Evolutionary conservation across 2,113 vertebrate genomes (phyloP), one percentile per base, ranked within the genome.

Genomic region (Labeo catla): DNA sequence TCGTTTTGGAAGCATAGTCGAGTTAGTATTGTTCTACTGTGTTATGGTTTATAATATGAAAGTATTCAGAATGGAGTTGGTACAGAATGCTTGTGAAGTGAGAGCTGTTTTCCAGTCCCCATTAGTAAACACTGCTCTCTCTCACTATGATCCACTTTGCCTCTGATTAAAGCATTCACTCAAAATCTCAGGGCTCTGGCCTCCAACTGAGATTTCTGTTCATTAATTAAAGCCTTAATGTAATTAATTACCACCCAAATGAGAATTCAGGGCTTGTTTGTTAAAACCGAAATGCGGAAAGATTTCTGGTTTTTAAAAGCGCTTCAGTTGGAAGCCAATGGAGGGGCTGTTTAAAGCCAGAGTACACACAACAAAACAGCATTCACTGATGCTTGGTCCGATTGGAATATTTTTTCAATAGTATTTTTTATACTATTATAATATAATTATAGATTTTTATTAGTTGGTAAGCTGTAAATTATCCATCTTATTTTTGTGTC

Each of bases 181-280:
- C 72, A 88, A 88, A 54, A 88, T 90, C 87, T 88, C 87, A 90
- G 87, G 83, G 85, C 85, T 82, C 85, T 86, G 78, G 84, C 87
- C 89, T 88, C 89, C 89, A 88, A 90, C 89, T 83, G 87, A 88
- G 89, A 90, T 88, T 88, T 90, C 89, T 90, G 89, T 90, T 90
- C 82, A 90, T 90, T 90, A 90, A 90, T 90, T 88, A 88, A 90
- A 90, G 84, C 87, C 83, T 83, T 90, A 90, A 90, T 88, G 89
- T 82, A 88, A 88, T 90, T 90, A 90, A 90, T 90, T 90, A 88
- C 81, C 85, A 88, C 73, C 83, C 84, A 88, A 90, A 90, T 88
- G 85, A 85, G 89, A 88, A 90, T 86, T 76, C 82, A 83, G 72
- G 74, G 63, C 77, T 86, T 87, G 87, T 88, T 88, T 90, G 86